phyloP scores from a whole-genome alignment of 2,113 vertebrate genomes.

The Pandion haliaetus region DNA sequence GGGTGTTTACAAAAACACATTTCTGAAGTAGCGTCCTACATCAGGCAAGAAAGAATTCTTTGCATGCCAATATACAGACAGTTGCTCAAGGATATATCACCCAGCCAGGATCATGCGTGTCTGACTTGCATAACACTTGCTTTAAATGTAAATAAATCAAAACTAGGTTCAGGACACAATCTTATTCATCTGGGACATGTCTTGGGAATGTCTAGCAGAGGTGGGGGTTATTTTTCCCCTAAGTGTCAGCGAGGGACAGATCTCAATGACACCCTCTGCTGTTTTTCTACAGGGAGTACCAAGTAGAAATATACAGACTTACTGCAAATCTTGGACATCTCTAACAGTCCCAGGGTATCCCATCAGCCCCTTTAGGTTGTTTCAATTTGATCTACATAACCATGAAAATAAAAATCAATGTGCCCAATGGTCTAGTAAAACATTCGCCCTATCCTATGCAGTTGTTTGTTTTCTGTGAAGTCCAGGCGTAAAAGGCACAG shows the following conservation, averaged over 20 bases:
- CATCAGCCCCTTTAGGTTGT: constrained; percentile 48
- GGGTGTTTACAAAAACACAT: constrained; percentile 14
- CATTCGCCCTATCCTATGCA: neutral
- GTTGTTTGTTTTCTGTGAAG: neutral
- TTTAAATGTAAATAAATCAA: constrained; percentile 43
- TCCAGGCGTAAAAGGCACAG: neutral
- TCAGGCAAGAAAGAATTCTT: neutral
- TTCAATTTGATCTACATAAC: constrained; percentile 62
- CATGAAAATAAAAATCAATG: constrained; percentile 63
- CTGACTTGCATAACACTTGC: constrained; percentile 24
- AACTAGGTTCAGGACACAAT: neutral
- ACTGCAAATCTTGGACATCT: constrained; percentile 38
- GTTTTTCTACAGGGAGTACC: constrained; percentile 56
- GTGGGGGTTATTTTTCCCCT: neutral
- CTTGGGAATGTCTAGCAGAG: neutral
- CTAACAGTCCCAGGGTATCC: constrained; percentile 22
- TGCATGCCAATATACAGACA: neutral
- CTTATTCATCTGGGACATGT: neutral
- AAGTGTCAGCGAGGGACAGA: constrained; percentile 35
- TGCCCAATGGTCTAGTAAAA: constrained; percentile 64
- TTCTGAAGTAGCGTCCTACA: neutral
- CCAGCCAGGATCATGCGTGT: neutral
- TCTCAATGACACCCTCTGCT: constrained; percentile 39
- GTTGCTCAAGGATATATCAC: constrained; percentile 49
- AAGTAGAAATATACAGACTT: neutral